A percentile compares a stretch with the other conserved stretches of the same genome.
Conservation (phyloP, 2,888 invertebrate species). For the Urechis unicinctus region DNA sequence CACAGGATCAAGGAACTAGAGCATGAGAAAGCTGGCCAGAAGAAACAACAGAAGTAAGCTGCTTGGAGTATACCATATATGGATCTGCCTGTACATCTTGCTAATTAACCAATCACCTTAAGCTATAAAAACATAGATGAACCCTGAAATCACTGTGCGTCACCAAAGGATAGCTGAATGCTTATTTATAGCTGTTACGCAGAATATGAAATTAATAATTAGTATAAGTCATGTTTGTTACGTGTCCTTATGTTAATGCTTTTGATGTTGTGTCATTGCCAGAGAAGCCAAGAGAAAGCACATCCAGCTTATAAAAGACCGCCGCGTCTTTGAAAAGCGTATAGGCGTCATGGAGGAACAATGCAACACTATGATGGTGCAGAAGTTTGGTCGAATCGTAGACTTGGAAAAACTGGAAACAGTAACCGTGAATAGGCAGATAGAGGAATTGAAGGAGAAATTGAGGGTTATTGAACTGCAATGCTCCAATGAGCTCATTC, state of each 20-base stretch:
- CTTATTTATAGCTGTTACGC: too few species aligned
- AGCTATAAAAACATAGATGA: neutral
- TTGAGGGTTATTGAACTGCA: constrained; percentile 36
- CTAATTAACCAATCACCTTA: neutral
- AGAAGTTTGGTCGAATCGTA: constrained; percentile 46
- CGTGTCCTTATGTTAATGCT: neutral
- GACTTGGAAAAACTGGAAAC: constrained; percentile 49
- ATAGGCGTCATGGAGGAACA: constrained; percentile 41
- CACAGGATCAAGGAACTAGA: constrained; percentile 48
- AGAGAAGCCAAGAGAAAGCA: constrained; percentile 47
- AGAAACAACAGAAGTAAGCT: constrained; percentile 45
- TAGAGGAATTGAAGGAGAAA: constrained; percentile 49
- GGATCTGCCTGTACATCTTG: neutral
- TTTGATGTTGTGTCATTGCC: neutral
- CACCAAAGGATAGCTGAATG: too few species aligned
- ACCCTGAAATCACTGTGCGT: too few species aligned
- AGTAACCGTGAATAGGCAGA: constrained; percentile 46
- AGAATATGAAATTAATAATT: too few species aligned
- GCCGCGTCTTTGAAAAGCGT: constrained; percentile 40
- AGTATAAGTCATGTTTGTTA: too few species aligned
- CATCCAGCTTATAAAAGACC: constrained; percentile 45
- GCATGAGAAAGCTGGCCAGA: constrained; percentile 46
- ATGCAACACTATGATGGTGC: constrained; percentile 47
- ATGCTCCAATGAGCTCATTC: constrained; percentile 35
- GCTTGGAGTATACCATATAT: neutral